A percentile compares a stretch with the other conserved stretches of the same genome.
Evolutionary conservation across 1,140 invertebrate species (phyloP).

Genomic region (Cylas formicarius): DNA sequence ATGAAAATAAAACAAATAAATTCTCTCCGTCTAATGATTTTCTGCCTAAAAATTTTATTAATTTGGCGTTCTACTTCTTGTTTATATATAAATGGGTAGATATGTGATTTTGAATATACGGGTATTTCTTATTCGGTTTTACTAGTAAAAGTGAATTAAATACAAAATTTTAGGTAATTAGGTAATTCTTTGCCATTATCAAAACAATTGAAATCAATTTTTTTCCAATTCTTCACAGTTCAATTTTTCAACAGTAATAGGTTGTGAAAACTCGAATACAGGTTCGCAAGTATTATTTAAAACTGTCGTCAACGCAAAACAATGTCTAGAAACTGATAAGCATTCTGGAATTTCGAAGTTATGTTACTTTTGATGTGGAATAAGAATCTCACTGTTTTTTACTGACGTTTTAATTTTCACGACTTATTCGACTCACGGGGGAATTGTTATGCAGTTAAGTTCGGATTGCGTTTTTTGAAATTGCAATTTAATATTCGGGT

Average conservation of each 20-base stretch:
- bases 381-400: slow-evolving; percentile 13
- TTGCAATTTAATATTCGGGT: too few relatives aligned
- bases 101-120: slow-evolving; percentile 9
- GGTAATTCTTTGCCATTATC: not conserved
- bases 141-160: slow-evolving; percentile 6
- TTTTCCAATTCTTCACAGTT: not conserved
- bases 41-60: too few relatives aligned
- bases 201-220: slow-evolving; percentile 5
- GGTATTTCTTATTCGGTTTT: slow-evolving; percentile 10
- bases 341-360: slow-evolving; percentile 8
- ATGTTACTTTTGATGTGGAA: slow-evolving; percentile 10
- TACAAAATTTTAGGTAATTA: not conserved
- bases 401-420: slow-evolving; percentile 10
- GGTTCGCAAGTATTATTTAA: slow-evolving; percentile 6
- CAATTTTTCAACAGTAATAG: slow-evolving; percentile 8
- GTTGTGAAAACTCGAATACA: slow-evolving; percentile 9
- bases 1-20: too few relatives aligned
- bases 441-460: slow-evolving; percentile 6
- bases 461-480: slow-evolving; percentile 2
- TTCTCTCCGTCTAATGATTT: too few relatives aligned
- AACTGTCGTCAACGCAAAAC: slow-evolving; percentile 9
- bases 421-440: slow-evolving; percentile 6
- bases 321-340: slow-evolving; percentile 3
- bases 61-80: slow-evolving; percentile 15
- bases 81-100: slow-evolving; percentile 23